Conservation (phyloP, 1,140 invertebrate genomes). For the Chelonus insularis region DNA sequence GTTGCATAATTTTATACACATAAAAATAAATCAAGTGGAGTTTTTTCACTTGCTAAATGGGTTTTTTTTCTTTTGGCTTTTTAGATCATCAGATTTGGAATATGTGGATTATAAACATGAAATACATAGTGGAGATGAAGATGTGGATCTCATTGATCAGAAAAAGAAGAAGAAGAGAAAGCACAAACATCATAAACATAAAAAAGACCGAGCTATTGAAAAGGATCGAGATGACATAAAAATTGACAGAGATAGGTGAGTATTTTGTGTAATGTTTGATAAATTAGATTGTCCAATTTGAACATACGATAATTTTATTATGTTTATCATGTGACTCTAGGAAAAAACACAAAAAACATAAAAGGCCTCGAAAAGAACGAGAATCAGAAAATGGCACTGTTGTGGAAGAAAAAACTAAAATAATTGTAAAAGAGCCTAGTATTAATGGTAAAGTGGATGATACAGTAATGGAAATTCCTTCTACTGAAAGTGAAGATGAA, state of each 20-base stretch:
- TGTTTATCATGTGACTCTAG: too few relatives aligned
- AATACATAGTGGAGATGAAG: conserved; percentile 42
- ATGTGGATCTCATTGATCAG: conserved; percentile 47
- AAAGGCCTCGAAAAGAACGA: conserved; percentile 51
- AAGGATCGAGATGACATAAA: conserved; percentile 44
- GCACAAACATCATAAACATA: conserved; percentile 65
- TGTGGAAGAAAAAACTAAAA: conserved; percentile 41
- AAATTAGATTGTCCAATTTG: too few relatives aligned
- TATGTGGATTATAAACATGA: conserved; percentile 44
- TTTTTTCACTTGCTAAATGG: too few relatives aligned
- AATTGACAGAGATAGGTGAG: conserved; percentile 49
- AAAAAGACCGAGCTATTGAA: conserved; percentile 57
- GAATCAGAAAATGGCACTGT: conserved; percentile 52
- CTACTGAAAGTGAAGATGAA: conserved; percentile 70
- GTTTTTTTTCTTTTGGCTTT: too few relatives aligned
- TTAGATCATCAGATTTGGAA: conserved; percentile 52
- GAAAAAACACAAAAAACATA: conserved; percentile 62
- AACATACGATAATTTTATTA: too few relatives aligned
- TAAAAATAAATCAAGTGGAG: too few relatives aligned
- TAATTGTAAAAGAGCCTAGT: conserved; percentile 39
- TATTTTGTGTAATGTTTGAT: background rate
- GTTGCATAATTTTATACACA: too few relatives aligned
- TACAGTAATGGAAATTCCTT: conserved; percentile 68
- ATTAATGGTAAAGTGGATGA: conserved; percentile 50
- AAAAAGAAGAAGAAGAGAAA: conserved; percentile 63